Evolutionary conservation across 2,797 vertebrate species (phyloP), one percentile per base, ranked within the genome.

Genomic region (Enteromius afrohamiltoni): DNA sequence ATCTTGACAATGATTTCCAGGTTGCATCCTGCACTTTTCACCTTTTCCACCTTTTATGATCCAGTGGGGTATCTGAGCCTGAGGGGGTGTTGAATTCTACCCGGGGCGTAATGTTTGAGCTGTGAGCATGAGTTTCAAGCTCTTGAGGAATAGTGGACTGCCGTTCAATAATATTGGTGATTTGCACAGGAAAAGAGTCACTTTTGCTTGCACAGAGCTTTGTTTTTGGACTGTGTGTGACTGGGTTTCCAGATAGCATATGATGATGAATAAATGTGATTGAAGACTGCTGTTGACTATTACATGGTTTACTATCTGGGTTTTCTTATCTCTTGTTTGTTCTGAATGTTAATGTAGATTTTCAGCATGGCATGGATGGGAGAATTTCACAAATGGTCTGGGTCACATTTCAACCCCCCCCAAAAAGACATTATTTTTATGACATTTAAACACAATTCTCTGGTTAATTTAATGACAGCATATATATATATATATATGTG

Each of bases 11-110:
- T 76, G 34, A 40, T 76, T 60, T 76, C 53, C 26, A 77, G 40
- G 17, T 31, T 77, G 76, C 53, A 77, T 64, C 58, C 64, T 68
- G 29, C 45, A n/a, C 77, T 79, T 53, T 65, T 79, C 37, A 79
- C 77, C 77, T 51, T n/a, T 37, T 79, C 19, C 26, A 34, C 19
- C 62, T 29, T 29, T 68, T 6, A 64, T 51, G 60, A 79, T 65
- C 13, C 45, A 0, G 19, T 37, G 29, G 45, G 42, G 77, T 49
- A 53, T 53, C 23, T 53, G 42, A 79, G 77, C 62, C 42, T 42
- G 34, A 69, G 74, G 65, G 64, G 51, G 34, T 76, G 71, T 13
- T 26, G 62, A 58, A 58, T 42, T 29, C n/a, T 40, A 47, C 62
- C 23, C 14, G 3, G 16, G 64, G 64, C 62, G 19, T 31, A 17